phyloP scores from a whole-genome alignment of 2,113 vertebrate genomes.

The Parotia lawesii region DNA sequence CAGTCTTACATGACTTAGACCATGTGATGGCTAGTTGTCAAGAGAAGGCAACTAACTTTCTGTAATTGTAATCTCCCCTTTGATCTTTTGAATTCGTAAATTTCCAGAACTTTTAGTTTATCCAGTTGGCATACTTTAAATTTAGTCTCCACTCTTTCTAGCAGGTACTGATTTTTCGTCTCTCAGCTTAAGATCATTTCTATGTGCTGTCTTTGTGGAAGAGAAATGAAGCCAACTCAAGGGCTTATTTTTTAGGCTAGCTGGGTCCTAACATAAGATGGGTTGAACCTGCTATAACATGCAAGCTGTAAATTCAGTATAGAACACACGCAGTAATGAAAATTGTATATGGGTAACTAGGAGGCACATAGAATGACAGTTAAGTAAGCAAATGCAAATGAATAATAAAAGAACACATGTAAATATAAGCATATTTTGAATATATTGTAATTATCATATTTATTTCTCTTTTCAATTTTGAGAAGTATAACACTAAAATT shows the following conservation, averaged over 20 bases:
- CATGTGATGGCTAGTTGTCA: not conserved
- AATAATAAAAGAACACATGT: not conserved
- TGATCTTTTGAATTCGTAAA: slow-evolving; percentile 20
- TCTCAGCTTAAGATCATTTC: not conserved
- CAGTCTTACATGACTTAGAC: not conserved
- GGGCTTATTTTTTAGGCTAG: not conserved
- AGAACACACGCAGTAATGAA: not conserved
- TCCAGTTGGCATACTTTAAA: slow-evolving; percentile 5
- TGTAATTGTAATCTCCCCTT: slow-evolving; percentile 34
- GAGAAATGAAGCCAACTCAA: not conserved
- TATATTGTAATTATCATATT: not conserved
- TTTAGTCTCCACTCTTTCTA: not conserved
- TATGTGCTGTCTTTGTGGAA: not conserved
- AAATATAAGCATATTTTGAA: not conserved
- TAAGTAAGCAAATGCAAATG: not conserved
- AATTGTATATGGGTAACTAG: not conserved
- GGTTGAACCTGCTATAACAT: not conserved
- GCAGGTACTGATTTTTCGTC: not conserved
- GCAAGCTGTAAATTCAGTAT: not conserved
- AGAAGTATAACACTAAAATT: not conserved
- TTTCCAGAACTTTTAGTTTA: slow-evolving; percentile 9
- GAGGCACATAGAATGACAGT: not conserved
- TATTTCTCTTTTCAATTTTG: not conserved
- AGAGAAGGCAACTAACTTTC: slow-evolving; percentile 37
- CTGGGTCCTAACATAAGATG: not conserved